Evolutionary conservation across 1,140 invertebrate genomes (phyloP).

Genomic region (Aporrectodea caliginosa): DNA sequence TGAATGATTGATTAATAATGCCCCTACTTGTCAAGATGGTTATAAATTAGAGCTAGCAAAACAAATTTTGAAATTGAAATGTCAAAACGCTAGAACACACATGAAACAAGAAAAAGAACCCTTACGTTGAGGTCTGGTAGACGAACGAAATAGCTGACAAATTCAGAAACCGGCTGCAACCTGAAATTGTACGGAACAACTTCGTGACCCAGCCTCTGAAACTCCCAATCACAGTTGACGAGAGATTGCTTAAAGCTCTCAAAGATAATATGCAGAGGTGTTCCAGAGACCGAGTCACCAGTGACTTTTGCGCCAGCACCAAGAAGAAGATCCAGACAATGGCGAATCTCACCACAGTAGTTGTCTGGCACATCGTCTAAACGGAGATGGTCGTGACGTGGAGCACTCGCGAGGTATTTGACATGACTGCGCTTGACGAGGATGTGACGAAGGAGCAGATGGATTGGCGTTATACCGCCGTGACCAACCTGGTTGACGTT

Average conservation of each 20-base stretch:
- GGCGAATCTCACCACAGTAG: neutral
- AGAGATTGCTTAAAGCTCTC: neutral
- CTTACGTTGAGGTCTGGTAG: neutral
- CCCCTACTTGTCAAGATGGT: no score
- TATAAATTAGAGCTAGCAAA: no score
- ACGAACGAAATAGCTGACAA: neutral
- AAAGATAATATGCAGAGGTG: neutral
- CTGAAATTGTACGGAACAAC: neutral
- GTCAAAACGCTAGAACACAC: no score
- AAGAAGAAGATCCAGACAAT: neutral
- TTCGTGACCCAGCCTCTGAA: neutral
- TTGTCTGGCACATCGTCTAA: neutral
- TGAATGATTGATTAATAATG: no score
- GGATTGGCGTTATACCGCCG: neutral
- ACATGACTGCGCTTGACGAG: neutral
- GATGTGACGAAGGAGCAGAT: neutral
- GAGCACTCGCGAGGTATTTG: neutral
- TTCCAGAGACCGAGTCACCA: neutral
- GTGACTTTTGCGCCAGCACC: neutral
- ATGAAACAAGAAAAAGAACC: neutral
- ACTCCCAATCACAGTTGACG: neutral
- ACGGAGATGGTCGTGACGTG: neutral
- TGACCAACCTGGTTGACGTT: neutral
- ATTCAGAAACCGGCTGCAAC: neutral
- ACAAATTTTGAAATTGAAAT: no score